These are phyloP conservation scores for Agriopis aurantiaria DNA, from an alignment of 2,888 invertebrate species.

Conservation along the genomic window DNA sequence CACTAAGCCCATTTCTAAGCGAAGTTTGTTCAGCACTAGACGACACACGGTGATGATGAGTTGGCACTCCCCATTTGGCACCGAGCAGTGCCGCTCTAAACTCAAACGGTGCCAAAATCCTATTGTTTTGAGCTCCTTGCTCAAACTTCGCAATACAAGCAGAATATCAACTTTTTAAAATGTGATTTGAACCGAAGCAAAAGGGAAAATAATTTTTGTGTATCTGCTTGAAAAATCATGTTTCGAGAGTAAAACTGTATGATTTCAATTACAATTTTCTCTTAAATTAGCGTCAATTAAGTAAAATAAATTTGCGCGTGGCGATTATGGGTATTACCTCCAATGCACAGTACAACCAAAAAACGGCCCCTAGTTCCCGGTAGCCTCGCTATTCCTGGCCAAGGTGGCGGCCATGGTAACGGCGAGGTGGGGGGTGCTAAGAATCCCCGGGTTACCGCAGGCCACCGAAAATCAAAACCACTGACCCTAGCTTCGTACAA, in stretches of 20 bases:
- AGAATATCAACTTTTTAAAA: conserved; percentile 6
- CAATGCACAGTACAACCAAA: too few species aligned
- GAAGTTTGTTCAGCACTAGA: conserved; percentile 39
- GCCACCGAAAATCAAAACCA: too few species aligned
- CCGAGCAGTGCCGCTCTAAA: conserved; percentile 38
- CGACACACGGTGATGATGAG: conserved; percentile 53
- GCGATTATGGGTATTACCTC: too few species aligned
- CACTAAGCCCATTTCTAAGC: conserved; percentile 10
- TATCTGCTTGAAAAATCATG: background rate
- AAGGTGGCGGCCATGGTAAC: too few species aligned
- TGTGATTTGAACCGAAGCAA: background rate
- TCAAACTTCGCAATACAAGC: conserved; percentile 11
- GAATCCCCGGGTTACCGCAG: too few species aligned
- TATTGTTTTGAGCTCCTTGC: conserved; percentile 53
- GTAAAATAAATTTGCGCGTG: too few species aligned
- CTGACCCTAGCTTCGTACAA: too few species aligned
- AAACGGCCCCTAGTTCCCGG: too few species aligned
- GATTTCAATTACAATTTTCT: background rate
- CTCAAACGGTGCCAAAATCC: conserved; percentile 53
- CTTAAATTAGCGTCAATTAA: too few species aligned
- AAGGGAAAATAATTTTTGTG: background rate
- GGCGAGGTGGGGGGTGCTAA: too few species aligned
- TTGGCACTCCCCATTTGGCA: conserved; percentile 57
- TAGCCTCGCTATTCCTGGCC: too few species aligned
- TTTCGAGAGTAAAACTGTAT: too few species aligned